Percentiles rank a stretch among this genome's conserved stretches.
Evolutionary conservation across 2,797 vertebrate genomes (phyloP).

Genomic region (Xenopus petersii): DNA sequence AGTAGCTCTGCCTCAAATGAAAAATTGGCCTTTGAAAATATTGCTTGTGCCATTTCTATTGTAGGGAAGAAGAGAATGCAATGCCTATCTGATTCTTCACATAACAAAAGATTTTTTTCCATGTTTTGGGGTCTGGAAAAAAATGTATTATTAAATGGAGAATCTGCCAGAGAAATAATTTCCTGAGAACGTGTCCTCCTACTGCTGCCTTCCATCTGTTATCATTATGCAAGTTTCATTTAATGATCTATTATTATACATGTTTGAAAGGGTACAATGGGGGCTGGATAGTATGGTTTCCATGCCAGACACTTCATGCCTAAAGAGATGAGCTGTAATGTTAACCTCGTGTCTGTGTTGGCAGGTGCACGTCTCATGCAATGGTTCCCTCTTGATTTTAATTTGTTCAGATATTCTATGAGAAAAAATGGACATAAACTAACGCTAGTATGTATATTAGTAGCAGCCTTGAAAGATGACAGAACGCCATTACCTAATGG

Average conservation of each 20-base stretch:
- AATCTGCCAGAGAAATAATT: constrained; percentile 42
- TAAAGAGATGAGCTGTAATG: constrained; percentile 6
- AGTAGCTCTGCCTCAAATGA: too few relatives aligned
- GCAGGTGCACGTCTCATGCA: too few relatives aligned
- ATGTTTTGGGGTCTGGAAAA: constrained; percentile 18
- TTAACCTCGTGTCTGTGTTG: constrained; percentile 12
- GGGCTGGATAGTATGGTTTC: neutral
- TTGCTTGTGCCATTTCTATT: neutral
- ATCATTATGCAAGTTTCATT: constrained; percentile 26
- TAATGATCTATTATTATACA: constrained; percentile 42
- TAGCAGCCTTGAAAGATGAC: too few relatives aligned
- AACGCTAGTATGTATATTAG: too few relatives aligned
- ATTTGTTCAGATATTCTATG: too few relatives aligned
- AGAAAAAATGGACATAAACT: too few relatives aligned
- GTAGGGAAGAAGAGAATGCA: neutral
- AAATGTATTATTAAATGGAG: constrained; percentile 24
- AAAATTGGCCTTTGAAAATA: neutral
- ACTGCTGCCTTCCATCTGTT: constrained; percentile 45
- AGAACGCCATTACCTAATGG: too few relatives aligned
- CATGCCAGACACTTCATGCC: neutral
- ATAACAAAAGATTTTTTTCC: constrained; percentile 35
- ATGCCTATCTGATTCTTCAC: neutral
- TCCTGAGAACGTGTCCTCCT: constrained; percentile 46
- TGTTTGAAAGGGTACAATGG: constrained; percentile 22
- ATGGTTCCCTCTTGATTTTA: too few relatives aligned